phyloP scores from a whole-genome alignment of 1,140 invertebrate species.

The Pentalonia nigronervosa region DNA sequence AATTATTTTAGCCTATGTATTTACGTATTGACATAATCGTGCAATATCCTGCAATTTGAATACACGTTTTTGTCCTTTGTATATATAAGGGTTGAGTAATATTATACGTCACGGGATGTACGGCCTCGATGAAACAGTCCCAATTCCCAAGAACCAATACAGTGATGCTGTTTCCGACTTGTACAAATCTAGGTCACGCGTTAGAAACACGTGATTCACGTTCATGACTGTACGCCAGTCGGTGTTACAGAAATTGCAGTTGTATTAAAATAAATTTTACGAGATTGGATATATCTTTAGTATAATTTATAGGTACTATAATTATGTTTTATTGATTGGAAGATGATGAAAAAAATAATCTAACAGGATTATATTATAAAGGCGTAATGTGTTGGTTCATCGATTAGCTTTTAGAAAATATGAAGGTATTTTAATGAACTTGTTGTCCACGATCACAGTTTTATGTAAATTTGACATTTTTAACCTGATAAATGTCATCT shows the following conservation, averaged over 20 bases:
- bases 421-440: background rate
- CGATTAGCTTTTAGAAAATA: background rate
- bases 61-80: background rate
- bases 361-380: background rate
- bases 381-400: background rate
- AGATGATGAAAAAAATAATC: background rate
- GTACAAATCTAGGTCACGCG: conserved; percentile 25
- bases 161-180: background rate
- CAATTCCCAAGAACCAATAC: background rate
- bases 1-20: background rate
- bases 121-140: no score
- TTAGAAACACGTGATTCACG: conserved; percentile 26
- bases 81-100: background rate
- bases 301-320: background rate
- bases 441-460: background rate
- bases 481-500: background rate
- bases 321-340: background rate
- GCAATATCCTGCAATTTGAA: background rate
- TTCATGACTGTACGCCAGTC: background rate
- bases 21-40: background rate
- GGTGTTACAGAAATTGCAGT: background rate
- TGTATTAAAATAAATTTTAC: background rate
- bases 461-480: background rate
- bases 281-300: background rate
- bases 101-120: background rate